Evolutionary conservation across 2,888 invertebrate species (phyloP).

Genomic region (Lamellibrachia satsuma): DNA sequence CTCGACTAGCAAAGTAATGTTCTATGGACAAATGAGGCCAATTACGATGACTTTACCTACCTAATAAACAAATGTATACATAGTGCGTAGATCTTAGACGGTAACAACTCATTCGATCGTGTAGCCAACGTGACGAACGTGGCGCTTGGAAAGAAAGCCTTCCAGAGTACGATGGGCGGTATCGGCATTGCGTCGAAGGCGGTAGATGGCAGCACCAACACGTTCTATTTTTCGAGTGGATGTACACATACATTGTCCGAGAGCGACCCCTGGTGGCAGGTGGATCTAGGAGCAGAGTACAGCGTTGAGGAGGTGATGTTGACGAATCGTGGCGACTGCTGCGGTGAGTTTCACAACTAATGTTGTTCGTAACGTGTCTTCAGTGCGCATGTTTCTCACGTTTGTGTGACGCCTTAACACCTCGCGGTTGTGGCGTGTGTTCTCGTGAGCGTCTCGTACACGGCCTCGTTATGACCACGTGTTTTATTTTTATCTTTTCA

Average conservation of each 20-base stretch:
- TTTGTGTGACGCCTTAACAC: no score
- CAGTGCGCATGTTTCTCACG: neutral
- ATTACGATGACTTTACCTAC: no score
- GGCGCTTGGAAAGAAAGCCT: neutral
- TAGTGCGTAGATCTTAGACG: no score
- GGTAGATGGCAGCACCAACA: constrained; percentile 13
- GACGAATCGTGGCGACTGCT: constrained; percentile 13
- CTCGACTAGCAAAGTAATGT: no score
- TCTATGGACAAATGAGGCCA: no score
- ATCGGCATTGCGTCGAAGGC: neutral
- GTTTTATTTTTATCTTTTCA: no score
- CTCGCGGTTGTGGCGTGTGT: no score
- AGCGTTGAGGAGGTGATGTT: constrained; percentile 14
- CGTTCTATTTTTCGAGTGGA: constrained; percentile 24
- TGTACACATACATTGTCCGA: neutral
- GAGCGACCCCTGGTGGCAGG: constrained; percentile 20
- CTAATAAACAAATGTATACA: no score
- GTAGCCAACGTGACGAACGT: neutral
- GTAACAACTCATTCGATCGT: neutral
- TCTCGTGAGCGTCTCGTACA: no score
- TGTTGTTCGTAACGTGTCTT: neutral
- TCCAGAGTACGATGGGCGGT: neutral
- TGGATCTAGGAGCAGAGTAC: constrained; percentile 17
- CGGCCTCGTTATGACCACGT: no score
- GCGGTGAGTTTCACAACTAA: neutral